A percentile compares a stretch with the other conserved stretches of the same genome.
phyloP scores from a whole-genome alignment of 30 jellyfish, hydroid and myxozoan species.

The Phacellophora camtschatica region DNA sequence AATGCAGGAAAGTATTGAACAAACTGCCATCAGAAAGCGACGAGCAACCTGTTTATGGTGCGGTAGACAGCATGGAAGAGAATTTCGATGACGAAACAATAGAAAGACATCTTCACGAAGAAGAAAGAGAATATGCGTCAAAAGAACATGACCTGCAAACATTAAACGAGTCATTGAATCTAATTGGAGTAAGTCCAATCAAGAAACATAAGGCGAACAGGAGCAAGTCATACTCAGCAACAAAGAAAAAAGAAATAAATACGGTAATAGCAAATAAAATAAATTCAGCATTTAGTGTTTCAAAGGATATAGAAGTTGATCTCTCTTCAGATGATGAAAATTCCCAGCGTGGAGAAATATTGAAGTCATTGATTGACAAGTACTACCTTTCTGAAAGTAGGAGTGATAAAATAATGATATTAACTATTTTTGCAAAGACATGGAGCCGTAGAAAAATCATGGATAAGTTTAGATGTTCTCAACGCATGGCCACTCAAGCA shows the following conservation, averaged over 20 bases:
- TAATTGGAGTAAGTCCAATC: background rate
- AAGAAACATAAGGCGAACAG: background rate
- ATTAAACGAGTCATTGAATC: background rate
- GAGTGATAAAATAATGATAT: conserved; percentile 20
- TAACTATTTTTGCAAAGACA: conserved; percentile 22
- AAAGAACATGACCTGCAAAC: background rate
- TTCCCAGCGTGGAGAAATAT: background rate
- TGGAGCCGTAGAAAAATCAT: conserved; percentile 37
- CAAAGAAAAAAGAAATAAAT: background rate
- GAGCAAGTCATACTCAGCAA: background rate
- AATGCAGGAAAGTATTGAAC: background rate
- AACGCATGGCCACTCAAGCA: conserved; percentile 48
- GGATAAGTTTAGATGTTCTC: conserved; percentile 5
- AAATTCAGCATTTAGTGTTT: background rate
- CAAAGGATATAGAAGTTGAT: too few species aligned
- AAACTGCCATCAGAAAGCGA: background rate
- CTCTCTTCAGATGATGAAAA: background rate
- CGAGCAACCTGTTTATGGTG: too few species aligned
- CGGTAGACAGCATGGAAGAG: too few species aligned
- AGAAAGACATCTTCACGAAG: background rate
- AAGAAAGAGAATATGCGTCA: background rate
- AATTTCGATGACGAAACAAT: background rate
- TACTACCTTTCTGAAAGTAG: background rate
- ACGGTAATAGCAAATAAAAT: background rate
- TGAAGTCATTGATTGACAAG: background rate